phyloP scores from a whole-genome alignment of 2,888 invertebrate genomes.

The Taenaris catops region DNA sequence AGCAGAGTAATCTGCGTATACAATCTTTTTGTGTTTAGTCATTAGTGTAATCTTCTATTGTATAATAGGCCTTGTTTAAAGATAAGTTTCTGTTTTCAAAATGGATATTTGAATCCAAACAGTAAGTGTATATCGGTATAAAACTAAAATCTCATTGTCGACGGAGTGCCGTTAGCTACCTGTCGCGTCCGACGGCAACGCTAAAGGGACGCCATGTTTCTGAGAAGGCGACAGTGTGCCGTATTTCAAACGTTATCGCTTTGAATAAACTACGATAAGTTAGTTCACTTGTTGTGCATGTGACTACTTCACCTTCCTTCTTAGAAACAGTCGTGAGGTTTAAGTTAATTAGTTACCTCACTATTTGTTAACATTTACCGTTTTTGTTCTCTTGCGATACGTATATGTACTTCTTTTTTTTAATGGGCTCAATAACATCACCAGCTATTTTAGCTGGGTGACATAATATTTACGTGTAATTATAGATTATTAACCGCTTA shows the following conservation, averaged over 20 bases:
- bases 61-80: too few relatives aligned
- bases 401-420: neutral
- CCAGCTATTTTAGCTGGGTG: conserved; percentile 1
- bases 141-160: conserved; percentile 40
- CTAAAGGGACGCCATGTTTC: conserved; percentile 50
- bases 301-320: conserved; percentile 52
- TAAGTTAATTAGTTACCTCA: conserved; percentile 40
- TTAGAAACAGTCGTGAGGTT: conserved; percentile 47
- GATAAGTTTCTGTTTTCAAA: too few relatives aligned
- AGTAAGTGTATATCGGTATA: too few relatives aligned
- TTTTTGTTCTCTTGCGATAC: neutral
- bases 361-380: conserved; percentile 10
- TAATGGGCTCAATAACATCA: conserved; percentile 1
- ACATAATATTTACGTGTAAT: conserved; percentile 8
- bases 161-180: conserved; percentile 71
- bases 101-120: too few relatives aligned
- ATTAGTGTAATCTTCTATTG: too few relatives aligned
- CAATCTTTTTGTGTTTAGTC: too few relatives aligned
- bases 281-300: conserved; percentile 60
- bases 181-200: conserved; percentile 46
- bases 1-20: too few relatives aligned
- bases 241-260: conserved; percentile 74
- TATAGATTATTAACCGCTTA: too few relatives aligned
- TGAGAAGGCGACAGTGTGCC: conserved; percentile 68
- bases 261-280: conserved; percentile 65